Conservation (phyloP, 2,113 vertebrate genomes). For the Lycocorax pyrrhopterus region DNA sequence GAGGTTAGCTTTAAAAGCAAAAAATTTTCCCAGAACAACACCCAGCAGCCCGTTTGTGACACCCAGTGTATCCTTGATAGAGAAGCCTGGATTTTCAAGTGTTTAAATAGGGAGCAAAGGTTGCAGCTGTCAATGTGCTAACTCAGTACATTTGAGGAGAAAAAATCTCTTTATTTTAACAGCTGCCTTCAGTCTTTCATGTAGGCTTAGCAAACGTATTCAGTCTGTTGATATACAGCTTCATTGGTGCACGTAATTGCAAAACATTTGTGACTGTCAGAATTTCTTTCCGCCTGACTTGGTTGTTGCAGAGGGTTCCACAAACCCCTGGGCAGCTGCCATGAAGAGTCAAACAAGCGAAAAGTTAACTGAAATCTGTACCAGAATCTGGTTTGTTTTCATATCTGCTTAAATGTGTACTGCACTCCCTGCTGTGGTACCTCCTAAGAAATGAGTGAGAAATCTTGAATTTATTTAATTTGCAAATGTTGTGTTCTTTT, state of each 20-base stretch:
- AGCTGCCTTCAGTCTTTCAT: conserved; percentile 43
- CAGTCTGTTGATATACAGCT: not conserved
- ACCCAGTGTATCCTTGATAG: not conserved
- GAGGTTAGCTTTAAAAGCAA: not conserved
- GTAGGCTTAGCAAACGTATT: conserved; percentile 18
- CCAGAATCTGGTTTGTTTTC: not conserved
- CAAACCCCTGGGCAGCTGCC: not conserved
- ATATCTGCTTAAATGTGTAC: not conserved
- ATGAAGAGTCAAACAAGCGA: not conserved
- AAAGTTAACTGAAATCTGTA: not conserved
- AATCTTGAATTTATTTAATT: not conserved
- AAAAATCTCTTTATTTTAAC: conserved; percentile 42
- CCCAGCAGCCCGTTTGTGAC: not conserved
- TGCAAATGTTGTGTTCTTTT: not conserved
- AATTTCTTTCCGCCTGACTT: conserved; percentile 41
- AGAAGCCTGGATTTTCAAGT: not conserved
- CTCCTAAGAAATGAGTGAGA: not conserved
- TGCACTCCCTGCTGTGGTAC: not conserved
- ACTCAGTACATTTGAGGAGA: conserved; percentile 5
- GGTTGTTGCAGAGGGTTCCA: not conserved
- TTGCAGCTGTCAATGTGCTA: conserved; percentile 43
- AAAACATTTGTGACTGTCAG: conserved; percentile 39
- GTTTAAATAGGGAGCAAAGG: not conserved
- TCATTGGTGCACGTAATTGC: not conserved
- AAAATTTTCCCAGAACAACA: not conserved